phyloP scores from a whole-genome alignment of 2,113 vertebrate species.

The Penelope pileata region DNA sequence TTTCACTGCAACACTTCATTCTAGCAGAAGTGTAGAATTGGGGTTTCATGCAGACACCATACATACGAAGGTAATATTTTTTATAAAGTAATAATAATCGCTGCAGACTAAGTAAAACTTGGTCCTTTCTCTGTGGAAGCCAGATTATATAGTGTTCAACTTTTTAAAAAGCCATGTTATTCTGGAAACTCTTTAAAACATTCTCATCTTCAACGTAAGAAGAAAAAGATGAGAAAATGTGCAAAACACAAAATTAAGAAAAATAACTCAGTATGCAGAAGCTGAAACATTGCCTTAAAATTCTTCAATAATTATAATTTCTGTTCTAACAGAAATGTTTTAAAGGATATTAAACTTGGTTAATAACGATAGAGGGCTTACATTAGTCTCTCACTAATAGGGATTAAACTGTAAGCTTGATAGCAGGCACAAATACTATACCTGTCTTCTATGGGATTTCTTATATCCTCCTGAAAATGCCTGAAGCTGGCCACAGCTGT shows the following conservation, averaged over 20 bases:
- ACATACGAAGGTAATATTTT: not conserved
- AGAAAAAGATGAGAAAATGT: not conserved
- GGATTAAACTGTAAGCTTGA: not conserved
- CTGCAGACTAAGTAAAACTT: not conserved
- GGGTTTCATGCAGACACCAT: not conserved
- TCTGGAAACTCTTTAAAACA: slow-evolving; percentile 1
- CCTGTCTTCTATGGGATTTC: not conserved
- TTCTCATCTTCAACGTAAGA: not conserved
- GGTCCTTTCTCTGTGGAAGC: not conserved
- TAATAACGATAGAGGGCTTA: not conserved
- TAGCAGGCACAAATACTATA: not conserved
- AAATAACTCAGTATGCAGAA: not conserved
- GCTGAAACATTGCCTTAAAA: not conserved
- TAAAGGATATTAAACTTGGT: not conserved
- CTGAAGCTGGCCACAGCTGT: not conserved
- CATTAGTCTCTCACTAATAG: not conserved
- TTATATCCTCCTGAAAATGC: not conserved
- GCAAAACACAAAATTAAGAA: not conserved
- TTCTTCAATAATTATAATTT: not conserved
- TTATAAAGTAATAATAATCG: not conserved
- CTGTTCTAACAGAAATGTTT: not conserved
- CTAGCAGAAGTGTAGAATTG: not conserved
- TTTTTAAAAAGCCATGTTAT: not conserved
- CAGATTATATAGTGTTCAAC: not conserved
- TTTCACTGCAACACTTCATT: not conserved